A percentile compares a stretch with the other conserved stretches of the same genome.
Conservation (phyloP, 1,140 invertebrate species). For the Bombus balteatus region DNA sequence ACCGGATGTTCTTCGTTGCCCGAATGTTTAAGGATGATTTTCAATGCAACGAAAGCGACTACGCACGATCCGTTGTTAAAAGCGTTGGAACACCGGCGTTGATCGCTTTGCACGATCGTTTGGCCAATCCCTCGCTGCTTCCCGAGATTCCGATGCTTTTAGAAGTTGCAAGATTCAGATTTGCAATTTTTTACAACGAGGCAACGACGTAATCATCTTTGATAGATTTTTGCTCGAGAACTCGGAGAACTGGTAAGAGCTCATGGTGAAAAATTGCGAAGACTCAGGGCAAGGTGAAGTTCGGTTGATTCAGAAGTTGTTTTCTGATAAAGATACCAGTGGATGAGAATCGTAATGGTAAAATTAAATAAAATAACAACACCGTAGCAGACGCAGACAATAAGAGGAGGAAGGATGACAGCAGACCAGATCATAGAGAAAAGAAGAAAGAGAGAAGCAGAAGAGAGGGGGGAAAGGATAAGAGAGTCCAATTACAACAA, state of each 20-base stretch:
- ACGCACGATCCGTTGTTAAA: background rate
- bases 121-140: background rate
- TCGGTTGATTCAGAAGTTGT: background rate
- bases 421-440: too few species aligned
- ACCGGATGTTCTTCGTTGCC: too few species aligned
- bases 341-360: too few species aligned
- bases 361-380: too few species aligned
- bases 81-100: too few species aligned
- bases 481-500: too few species aligned
- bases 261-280: background rate
- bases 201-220: too few species aligned
- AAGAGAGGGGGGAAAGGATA: too few species aligned
- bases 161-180: background rate
- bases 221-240: background rate
- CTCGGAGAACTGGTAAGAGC: background rate
- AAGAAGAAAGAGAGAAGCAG: too few species aligned
- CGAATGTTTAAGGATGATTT: slow-evolving; percentile 1
- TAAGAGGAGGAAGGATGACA: too few species aligned
- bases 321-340: background rate
- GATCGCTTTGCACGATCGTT: too few species aligned
- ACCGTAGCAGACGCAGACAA: too few species aligned
- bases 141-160: background rate
- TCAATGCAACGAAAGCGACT: background rate
- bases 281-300: fast-evolving
- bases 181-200: background rate